Base-by-base conservation (phyloP, 2,797 vertebrate genomes). In the Periparus ater region DNA sequence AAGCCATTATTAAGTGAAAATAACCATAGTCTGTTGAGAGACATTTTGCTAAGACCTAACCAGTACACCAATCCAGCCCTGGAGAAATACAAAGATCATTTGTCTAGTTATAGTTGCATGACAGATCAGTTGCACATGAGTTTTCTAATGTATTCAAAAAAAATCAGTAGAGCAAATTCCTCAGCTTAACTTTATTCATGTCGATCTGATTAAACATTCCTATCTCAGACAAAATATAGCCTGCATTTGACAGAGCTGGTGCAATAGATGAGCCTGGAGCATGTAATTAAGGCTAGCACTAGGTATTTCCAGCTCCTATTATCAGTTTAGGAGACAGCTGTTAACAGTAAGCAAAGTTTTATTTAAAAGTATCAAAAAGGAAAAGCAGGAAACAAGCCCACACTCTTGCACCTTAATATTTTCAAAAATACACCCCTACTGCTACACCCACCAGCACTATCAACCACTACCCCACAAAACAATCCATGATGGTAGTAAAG, bases 211-310 rank as follows among this genome's bases (percentile, higher is more conserved):
- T 85, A 84, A 95, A 86, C 30, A 68, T 65, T 89, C 54, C 40
- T 51, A 68, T 62, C 34, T 88, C 68, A 85, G 68, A 58, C n/a
- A 86, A 86, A 85, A 88, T 65, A 40, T 3, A 80, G 27, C 23
- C 62, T 88, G n/a, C n/a, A 34, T 91, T 88, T 95, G 83, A 86
- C 88, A 95, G 76, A 84, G 38, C 27, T 89, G 32, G 13, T 65
- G 58, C 62, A 78, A 62, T 85, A 89, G 44, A 93, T 47, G 34
- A 93, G 54, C 58, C 70, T 62, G 51, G 63, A 95, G 76, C 76
- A 60, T 51, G n/a, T 62, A 91, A 91, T 87, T 93, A 91, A 85
- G 48, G 58, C 74, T 84, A 92, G 51, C 48, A 34, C 15, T 87
- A 55, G 11, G 29, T 73, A 78, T 75, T 95, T 94, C 62, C 22